Evolutionary conservation across 2,888 invertebrate genomes (phyloP), one percentile per base, ranked within the genome.

Genomic region (Aricia artaxerxes): DNA sequence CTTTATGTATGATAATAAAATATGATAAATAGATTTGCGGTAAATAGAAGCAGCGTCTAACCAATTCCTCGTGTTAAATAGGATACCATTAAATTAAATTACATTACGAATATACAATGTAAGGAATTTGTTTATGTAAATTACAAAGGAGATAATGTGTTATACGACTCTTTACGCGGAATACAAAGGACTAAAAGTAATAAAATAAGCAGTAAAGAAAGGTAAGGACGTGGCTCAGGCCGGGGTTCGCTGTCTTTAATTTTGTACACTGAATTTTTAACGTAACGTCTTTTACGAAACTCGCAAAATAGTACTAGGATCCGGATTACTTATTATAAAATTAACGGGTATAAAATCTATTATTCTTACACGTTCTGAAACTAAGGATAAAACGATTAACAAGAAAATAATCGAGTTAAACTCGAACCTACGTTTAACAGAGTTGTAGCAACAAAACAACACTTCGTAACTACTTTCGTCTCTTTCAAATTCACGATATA

Each of bases 131-230:
- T 24, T 44, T 75, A 75, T 75, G 75, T 75, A 75, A 76, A 76
- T 76, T 76, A 53, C 53, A 76, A 69, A 76, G 53, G 53, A 53
- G 49, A 76, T 76, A 75, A 75, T 49, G 44, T 75, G 49, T 75
- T 75, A 69, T 69, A 69, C 69, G 69, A 78, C 73, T 78, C 77
- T 40, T 80, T 79, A 75, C 75, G 78, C 78, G 80, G 79, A 81
- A 82, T 80, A 82, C 80, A 76, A 76, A 76, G 53, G 35, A 76
- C 57, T 53, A 75, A 75, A 49, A 38, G 44, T 75, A 75, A 75
- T 73, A 73, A 73, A 73, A 73, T 44, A 75, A 75, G 44, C 44
- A 75, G 49, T 75, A 75, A 75, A 49, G 75, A 76, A 76, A 76
- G 53, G 76, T 53, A 16, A 76, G 24, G 76, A 76, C 49, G 75